A percentile compares a stretch with the other conserved stretches of the same genome.
phyloP scores from a whole-genome alignment of 2,797 vertebrate genomes.

The Pyrocephalus nanus region DNA sequence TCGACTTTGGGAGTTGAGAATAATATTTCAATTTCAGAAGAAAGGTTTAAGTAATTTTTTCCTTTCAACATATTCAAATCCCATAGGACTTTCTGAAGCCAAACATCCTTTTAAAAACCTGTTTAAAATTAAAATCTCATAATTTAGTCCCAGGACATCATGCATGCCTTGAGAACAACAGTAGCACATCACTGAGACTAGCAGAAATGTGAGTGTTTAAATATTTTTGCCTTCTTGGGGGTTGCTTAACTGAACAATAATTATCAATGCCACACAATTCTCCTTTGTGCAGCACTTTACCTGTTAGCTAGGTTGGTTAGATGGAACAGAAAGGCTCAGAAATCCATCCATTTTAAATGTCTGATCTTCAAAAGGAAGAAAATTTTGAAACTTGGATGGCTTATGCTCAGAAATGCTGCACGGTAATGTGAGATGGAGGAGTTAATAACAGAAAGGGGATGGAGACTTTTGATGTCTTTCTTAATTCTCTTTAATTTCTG shows the following conservation, averaged over 20 bases:
- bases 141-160: neutral
- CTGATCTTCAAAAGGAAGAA: conserved; percentile 2
- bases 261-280: neutral
- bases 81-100: neutral
- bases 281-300: conserved; percentile 1
- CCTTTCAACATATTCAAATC: neutral
- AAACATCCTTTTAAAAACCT: conserved; percentile 8
- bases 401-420: neutral
- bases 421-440: neutral
- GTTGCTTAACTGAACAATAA: neutral
- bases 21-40: neutral
- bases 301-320: neutral
- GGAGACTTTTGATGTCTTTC: conserved; percentile 59
- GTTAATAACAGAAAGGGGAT: conserved; percentile 39
- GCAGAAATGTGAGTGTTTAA: neutral
- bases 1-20: neutral
- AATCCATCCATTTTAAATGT: neutral
- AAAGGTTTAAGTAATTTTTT: conserved; percentile 5
- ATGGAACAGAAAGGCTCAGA: neutral
- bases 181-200: neutral
- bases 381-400: neutral
- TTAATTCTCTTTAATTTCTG: conserved; percentile 60
- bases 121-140: neutral
- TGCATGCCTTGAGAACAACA: neutral
- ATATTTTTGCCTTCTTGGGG: neutral